phyloP scores from a whole-genome alignment of 37 sponge, comb jelly and placozoan species.

The Aplysina aerophoba region DNA sequence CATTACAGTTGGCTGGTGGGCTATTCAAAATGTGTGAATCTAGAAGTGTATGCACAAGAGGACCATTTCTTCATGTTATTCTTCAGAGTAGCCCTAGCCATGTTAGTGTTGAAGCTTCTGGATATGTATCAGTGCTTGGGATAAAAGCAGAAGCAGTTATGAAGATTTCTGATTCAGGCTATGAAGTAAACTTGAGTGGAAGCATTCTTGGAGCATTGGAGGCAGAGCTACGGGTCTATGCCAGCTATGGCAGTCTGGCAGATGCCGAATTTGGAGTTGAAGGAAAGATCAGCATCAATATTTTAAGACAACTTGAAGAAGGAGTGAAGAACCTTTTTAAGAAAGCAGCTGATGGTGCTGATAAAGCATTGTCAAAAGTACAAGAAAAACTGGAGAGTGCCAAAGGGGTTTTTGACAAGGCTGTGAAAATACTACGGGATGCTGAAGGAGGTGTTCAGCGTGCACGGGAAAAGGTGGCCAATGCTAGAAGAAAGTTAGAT shows the following conservation, averaged over 20 bases:
- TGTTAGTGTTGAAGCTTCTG: constrained; percentile 11
- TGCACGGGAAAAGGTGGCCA: not conserved
- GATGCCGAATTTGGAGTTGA: not conserved
- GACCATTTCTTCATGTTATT: constrained; percentile 32
- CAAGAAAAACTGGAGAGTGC: not conserved
- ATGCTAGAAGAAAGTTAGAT: not conserved
- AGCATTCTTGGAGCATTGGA: constrained; percentile 8
- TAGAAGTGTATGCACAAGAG: constrained; percentile 16
- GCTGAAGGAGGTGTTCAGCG: constrained; percentile 1
- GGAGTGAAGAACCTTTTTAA: not conserved
- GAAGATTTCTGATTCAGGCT: not conserved
- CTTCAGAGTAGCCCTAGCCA: not conserved
- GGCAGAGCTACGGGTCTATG: not conserved
- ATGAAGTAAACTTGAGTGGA: constrained; percentile 16
- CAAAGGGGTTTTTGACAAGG: constrained; percentile 16
- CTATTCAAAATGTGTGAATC: constrained; percentile 41
- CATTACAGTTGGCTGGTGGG: constrained; percentile 22
- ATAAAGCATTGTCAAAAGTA: constrained; percentile 3
- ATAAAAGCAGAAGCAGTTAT: constrained; percentile 22
- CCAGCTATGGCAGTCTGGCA: not conserved
- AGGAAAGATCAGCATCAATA: constrained; percentile 6
- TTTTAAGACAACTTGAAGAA: constrained; percentile 2
- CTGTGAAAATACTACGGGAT: not conserved
- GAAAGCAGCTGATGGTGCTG: constrained; percentile 23
- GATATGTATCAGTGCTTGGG: constrained; percentile 34